Percentiles rank a stretch among this genome's conserved stretches.
These are phyloP conservation scores for Peromyscus attwateri DNA, from an alignment of 2,797 vertebrate species.

Conservation along the genomic window DNA sequence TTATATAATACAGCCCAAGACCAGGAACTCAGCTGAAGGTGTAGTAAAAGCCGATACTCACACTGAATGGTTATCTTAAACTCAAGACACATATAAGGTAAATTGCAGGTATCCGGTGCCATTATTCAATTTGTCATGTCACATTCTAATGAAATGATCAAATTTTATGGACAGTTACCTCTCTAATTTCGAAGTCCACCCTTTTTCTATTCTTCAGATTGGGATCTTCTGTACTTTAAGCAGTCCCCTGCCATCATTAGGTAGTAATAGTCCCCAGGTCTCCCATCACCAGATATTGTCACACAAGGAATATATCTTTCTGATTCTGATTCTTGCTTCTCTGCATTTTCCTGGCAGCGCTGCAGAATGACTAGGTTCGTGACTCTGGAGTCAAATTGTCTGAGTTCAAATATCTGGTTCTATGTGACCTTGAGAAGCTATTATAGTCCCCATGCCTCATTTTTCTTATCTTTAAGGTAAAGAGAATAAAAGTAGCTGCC, in stretches of 20 bases:
- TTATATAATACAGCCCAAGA: background rate
- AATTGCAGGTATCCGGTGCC: background rate
- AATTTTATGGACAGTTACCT: constrained; percentile 31
- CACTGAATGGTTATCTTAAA: background rate
- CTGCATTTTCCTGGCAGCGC: background rate
- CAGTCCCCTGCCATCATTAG: background rate
- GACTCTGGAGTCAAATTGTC: background rate
- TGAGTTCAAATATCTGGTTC: constrained; percentile 22
- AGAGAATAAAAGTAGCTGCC: background rate
- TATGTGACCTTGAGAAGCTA: constrained; percentile 16
- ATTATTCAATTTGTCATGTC: constrained; percentile 37
- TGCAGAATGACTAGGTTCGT: background rate
- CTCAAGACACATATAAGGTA: background rate
- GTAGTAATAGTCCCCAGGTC: background rate
- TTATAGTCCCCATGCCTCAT: background rate
- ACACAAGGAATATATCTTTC: constrained; percentile 13
- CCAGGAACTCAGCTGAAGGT: background rate
- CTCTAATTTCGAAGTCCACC: constrained; percentile 13
- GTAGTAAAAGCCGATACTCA: background rate
- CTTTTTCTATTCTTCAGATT: background rate
- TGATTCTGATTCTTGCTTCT: background rate
- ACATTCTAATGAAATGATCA: constrained; percentile 36
- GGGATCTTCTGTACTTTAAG: background rate
- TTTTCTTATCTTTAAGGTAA: background rate
- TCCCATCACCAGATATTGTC: background rate